Evolutionary conservation across 1,140 invertebrate genomes (phyloP), one percentile per base, ranked within the genome.

Genomic region (Danaus plexippus): DNA sequence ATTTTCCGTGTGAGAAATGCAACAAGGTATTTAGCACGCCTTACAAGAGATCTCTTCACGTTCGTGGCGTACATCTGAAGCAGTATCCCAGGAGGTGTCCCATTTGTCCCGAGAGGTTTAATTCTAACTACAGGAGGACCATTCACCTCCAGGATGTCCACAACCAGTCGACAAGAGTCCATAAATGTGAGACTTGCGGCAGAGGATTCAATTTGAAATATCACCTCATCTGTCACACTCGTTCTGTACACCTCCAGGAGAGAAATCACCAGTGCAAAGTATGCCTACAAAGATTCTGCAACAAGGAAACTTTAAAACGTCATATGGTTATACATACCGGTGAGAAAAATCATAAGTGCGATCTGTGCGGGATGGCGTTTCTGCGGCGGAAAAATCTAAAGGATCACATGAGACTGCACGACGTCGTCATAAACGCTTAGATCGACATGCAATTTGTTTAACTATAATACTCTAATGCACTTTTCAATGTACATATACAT

Each of bases 331-430:
- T 88, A 12, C 93, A 94, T 63, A 92, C 90, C 0, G 92, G 92
- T 0, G 91, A 93, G 61, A 93, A 93, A 51, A 93, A 93, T 9
- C 92, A 91, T 62, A 89, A 91, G 0, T 94, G 94, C 68, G 89
- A 90, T 32, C 78, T 89, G 1, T 93, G 92, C 66, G 89, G 90
- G 1, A 91, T 92, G 77, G 88, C 89, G 1, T 93, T 93, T 65
- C 64, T 82, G 42, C 62, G 83, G 9, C 64, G 80, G 43, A 83
- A 84, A 48, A 86, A 84, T 59, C 68, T 86, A 50, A 83, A 77
- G 48, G 78, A 83, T 45, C 83, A 86, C 69, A 62, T 86, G 44
- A 61, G 78, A 1, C 53, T 78, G 12, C 82, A 85, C 45, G 77
- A 80, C 50, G 65, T 75, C 41, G 59, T 61, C 47, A 32, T 32